Percentiles rank a stretch among this genome's conserved stretches.
Evolutionary conservation across 2,888 invertebrate genomes (phyloP).

Genomic region (Drosophila meridiana): DNA sequence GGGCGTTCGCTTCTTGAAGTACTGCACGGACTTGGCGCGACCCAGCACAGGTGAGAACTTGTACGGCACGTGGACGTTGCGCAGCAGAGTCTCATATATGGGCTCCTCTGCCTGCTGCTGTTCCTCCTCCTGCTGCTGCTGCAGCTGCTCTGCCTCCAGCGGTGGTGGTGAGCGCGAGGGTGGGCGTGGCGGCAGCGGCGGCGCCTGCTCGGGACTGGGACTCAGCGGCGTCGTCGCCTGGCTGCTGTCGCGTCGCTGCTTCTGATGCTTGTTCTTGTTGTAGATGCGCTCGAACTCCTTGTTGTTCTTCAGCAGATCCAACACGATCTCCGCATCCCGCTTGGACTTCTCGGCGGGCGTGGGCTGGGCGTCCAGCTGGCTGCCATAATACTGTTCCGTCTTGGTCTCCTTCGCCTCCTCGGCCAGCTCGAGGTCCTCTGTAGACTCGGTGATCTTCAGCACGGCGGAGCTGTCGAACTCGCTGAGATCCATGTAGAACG

Average conservation of each 20-base stretch:
- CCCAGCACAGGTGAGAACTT: conserved; percentile 84
- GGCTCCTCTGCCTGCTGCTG: conserved; percentile 74
- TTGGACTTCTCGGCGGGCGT: conserved; percentile 88
- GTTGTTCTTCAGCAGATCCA: conserved; percentile 93
- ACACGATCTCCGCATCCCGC: conserved; percentile 88
- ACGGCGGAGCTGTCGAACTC: conserved; percentile 86
- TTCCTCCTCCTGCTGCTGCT: conserved; percentile 37
- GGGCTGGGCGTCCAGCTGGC: conserved; percentile 24
- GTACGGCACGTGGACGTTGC: conserved; percentile 85
- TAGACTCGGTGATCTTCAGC: conserved; percentile 88
- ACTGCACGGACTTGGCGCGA: conserved; percentile 82
- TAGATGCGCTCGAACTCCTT: conserved; percentile 92
- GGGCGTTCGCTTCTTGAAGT: conserved; percentile 71
- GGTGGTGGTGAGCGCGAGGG: conserved; percentile 84
- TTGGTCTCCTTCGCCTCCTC: conserved; percentile 55
- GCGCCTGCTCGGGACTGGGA: conserved; percentile 51
- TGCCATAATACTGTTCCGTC: conserved; percentile 35
- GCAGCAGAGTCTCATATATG: conserved; percentile 84
- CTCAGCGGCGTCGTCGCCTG: conserved; percentile 50
- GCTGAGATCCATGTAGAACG: conserved; percentile 89
- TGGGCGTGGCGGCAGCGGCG: conserved; percentile 81
- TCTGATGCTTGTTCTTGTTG: conserved; percentile 90
- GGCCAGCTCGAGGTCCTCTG: conserved; percentile 86
- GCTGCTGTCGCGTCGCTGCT: conserved; percentile 85
- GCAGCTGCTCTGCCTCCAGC: conserved; percentile 75